Percentiles rank a stretch among this genome's conserved stretches.
Conservation (phyloP, 1,140 invertebrate genomes). For the Hylaeus volcanicus region DNA sequence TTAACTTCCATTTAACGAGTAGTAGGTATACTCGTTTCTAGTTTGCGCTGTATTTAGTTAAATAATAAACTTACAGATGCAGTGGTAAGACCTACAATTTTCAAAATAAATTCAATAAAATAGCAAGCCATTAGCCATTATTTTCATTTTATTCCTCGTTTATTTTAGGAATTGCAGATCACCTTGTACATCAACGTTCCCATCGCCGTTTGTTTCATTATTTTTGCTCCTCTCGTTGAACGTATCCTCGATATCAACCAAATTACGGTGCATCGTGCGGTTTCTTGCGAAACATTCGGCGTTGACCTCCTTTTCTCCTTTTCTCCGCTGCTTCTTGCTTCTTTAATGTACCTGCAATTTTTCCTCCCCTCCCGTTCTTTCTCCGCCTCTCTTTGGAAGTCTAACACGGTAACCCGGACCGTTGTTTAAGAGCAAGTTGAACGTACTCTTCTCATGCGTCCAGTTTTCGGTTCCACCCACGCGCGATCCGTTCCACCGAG, state of each 20-base stretch:
- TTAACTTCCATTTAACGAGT: too few relatives aligned
- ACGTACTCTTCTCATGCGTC: constrained; percentile 16
- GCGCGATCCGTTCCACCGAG: not conserved
- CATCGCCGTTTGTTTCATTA: too few relatives aligned
- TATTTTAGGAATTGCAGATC: not conserved
- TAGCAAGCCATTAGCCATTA: too few relatives aligned
- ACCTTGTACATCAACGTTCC: not conserved
- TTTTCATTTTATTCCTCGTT: too few relatives aligned
- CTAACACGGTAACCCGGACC: not conserved
- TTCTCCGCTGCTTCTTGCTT: constrained; percentile 1
- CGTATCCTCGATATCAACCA: constrained; percentile 3
- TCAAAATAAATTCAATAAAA: too few relatives aligned
- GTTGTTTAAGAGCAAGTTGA: constrained; percentile 56
- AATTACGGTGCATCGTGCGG: constrained; percentile 2
- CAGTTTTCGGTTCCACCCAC: constrained; percentile 33
- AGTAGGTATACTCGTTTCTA: too few relatives aligned
- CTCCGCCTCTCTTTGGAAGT: too few relatives aligned
- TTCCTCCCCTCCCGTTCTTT: not conserved
- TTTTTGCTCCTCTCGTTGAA: not conserved
- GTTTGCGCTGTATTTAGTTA: too few relatives aligned
- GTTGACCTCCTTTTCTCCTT: constrained; percentile 48
- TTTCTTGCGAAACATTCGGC: constrained; percentile 35
- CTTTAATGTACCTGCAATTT: constrained; percentile 16
- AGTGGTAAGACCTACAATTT: too few relatives aligned
- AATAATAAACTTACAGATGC: too few relatives aligned